Evolutionary conservation across 2,113 vertebrate species (phyloP).

Genomic region (Eublepharis macularius): DNA sequence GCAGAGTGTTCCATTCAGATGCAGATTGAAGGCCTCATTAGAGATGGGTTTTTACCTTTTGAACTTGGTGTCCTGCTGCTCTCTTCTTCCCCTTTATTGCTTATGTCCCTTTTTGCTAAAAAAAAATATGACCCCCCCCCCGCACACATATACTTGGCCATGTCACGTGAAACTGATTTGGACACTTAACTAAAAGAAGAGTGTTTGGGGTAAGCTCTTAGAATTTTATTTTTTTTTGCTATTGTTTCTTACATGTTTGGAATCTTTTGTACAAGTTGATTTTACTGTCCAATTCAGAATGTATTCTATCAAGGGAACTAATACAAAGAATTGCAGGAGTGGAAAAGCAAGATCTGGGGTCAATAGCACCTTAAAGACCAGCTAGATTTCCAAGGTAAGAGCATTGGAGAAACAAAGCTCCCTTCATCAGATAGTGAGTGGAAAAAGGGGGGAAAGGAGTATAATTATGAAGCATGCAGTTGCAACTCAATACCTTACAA

Average conservation of each 20-base stretch:
- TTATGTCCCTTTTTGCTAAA: neutral
- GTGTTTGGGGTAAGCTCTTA: neutral
- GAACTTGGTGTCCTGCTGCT: neutral
- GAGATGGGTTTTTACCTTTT: neutral
- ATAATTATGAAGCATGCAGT: conserved; percentile 17
- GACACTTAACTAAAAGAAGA: neutral
- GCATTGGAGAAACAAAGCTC: no score
- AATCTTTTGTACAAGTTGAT: neutral
- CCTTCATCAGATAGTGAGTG: no score
- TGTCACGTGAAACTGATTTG: neutral
- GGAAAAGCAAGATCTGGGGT: no score
- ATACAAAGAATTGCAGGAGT: neutral
- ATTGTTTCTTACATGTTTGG: no score
- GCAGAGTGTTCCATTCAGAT: neutral
- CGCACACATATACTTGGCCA: neutral
- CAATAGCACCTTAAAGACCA: no score
- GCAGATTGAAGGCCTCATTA: neutral
- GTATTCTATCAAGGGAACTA: neutral
- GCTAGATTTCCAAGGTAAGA: no score
- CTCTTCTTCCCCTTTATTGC: conserved; percentile 6
- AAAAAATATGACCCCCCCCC: neutral
- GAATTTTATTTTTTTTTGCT: neutral
- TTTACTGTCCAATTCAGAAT: conserved; percentile 13
- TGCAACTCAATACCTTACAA: neutral
- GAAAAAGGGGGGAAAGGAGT: no score